phyloP scores from a whole-genome alignment of 37 sponge, comb jelly and placozoan genomes.

The Aplysina aerophoba region DNA sequence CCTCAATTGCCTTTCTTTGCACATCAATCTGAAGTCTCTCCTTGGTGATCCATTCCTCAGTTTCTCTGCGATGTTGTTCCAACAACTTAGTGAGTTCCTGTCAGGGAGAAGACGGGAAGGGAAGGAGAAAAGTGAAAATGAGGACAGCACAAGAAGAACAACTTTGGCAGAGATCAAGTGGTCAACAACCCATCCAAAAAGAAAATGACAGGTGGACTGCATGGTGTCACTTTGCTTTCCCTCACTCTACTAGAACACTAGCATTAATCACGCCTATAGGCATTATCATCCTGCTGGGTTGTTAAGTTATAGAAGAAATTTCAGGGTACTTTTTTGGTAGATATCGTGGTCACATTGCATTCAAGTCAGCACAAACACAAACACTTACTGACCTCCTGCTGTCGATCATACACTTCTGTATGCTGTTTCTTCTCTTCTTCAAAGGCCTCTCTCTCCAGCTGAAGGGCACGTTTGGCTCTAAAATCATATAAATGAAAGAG shows the following conservation, averaged over 20 bases:
- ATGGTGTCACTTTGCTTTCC: no score
- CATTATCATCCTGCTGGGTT: no score
- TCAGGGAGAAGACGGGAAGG: no score
- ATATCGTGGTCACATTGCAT: background rate
- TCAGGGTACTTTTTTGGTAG: background rate
- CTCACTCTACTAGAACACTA: no score
- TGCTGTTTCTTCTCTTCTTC: conserved; percentile 63
- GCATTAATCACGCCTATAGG: no score
- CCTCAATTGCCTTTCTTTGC: conserved; percentile 33
- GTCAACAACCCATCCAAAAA: no score
- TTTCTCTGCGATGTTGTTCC: conserved; percentile 50
- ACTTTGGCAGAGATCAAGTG: no score
- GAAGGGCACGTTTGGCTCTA: conserved; percentile 48
- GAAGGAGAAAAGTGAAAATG: no score
- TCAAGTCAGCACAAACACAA: background rate
- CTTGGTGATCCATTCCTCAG: conserved; percentile 67
- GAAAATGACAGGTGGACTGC: no score
- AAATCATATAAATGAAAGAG: no score
- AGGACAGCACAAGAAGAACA: no score
- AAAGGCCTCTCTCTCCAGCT: conserved; percentile 61
- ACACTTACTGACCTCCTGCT: conserved; percentile 57
- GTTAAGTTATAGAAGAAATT: no score
- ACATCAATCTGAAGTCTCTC: conserved; percentile 52
- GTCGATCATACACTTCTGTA: conserved; percentile 60
- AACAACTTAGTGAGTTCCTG: conserved; percentile 69